These are phyloP conservation scores for Zaprionus kolodkinae DNA, from an alignment of 1,140 invertebrate species.

Conservation along the genomic window DNA sequence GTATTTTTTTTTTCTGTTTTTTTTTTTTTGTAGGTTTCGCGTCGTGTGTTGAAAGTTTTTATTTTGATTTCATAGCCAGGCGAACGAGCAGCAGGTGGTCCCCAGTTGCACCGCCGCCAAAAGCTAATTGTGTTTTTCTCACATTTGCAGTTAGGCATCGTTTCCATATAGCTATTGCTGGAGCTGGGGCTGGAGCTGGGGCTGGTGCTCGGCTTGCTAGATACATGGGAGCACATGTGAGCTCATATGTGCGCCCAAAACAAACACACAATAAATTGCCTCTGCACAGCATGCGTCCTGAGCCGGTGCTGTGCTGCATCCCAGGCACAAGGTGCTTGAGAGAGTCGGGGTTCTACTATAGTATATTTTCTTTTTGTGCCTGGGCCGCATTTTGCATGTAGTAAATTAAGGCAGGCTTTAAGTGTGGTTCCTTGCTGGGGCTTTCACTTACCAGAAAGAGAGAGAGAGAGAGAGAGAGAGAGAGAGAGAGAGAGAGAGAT, in stretches of 20 bases:
- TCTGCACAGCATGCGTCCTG: constrained; percentile 68
- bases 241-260: constrained; percentile 75
- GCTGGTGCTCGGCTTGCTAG: constrained; percentile 50
- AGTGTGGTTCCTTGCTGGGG: constrained; percentile 45
- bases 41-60: constrained; percentile 70
- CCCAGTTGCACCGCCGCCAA: constrained; percentile 68
- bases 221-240: constrained; percentile 41
- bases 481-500: constrained; percentile 46
- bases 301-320: constrained; percentile 21
- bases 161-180: constrained; percentile 31
- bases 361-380: constrained; percentile 62
- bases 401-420: constrained; percentile 74
- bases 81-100: constrained; percentile 70
- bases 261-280: constrained; percentile 83
- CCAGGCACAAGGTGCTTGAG: constrained; percentile 11
- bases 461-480: constrained; percentile 29
- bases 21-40: constrained; percentile 41
- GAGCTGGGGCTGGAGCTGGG: background rate
- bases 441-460: constrained; percentile 65
- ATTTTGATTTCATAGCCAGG: constrained; percentile 57
- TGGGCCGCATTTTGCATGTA: constrained; percentile 65
- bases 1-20: constrained; percentile 33
- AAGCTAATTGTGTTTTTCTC: constrained; percentile 82
- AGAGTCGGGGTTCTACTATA: constrained; percentile 42
- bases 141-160: constrained; percentile 76